Evolutionary conservation across 2,888 invertebrate species (phyloP).

Genomic region (Seira ritae): DNA sequence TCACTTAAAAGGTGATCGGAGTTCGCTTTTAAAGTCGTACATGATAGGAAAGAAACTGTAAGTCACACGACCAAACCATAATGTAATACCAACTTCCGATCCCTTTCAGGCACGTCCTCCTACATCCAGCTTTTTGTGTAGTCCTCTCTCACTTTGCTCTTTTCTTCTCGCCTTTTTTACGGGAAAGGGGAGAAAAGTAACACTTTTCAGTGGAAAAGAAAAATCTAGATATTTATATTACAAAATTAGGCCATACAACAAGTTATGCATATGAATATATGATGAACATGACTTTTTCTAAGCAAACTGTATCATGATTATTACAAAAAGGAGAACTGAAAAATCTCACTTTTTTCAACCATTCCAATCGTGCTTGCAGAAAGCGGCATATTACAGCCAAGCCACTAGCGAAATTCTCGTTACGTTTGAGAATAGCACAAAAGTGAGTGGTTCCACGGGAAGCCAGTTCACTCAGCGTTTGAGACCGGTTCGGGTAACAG

Average conservation of each 20-base stretch:
- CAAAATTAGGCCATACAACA: not conserved
- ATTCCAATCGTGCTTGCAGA: not conserved
- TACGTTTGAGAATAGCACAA: slow-evolving; percentile 2
- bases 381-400: not conserved
- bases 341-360: not conserved
- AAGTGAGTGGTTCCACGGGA: slow-evolving; percentile 40
- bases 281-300: not conserved
- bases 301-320: not conserved
- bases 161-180: not conserved
- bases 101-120: slow-evolving; percentile 32
- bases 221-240: not conserved
- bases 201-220: not conserved
- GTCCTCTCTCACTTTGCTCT: not conserved
- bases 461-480: slow-evolving; percentile 49
- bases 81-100: slow-evolving; percentile 42
- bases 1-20: slow-evolving; percentile 6
- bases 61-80: slow-evolving; percentile 14
- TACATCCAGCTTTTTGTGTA: not conserved
- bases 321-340: not conserved
- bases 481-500: slow-evolving; percentile 46
- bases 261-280: slow-evolving; percentile 7
- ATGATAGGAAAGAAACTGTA: slow-evolving; percentile 5
- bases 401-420: not conserved
- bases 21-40: slow-evolving; percentile 6
- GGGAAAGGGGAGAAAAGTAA: slow-evolving; percentile 4